Evolutionary conservation across 2,113 vertebrate genomes (phyloP), one percentile per base, ranked within the genome.

Genomic region (Prionailurus bengalensis): DNA sequence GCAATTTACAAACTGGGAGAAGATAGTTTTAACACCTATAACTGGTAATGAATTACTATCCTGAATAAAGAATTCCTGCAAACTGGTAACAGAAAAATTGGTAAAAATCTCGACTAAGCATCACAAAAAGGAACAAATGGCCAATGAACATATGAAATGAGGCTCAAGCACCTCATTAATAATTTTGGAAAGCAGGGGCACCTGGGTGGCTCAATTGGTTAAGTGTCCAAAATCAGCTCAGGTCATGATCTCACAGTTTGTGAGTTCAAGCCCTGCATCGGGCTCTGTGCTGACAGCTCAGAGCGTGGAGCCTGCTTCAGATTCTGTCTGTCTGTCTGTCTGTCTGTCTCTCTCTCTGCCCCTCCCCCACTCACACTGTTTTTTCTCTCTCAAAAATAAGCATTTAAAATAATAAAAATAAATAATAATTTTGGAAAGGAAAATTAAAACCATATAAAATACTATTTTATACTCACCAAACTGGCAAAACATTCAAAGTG

Each of bases 41-140:
- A 79, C 7, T 29, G 19, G 70, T 45, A 86, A 89, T 92, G 4
- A 33, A 86, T 90, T 68, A 81, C 21, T 29, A 90, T 86, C 48
- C 14, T 73, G 45, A 66, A 63, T 53, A 89, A 79, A 89, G 23
- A 92, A 92, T 74, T 80, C 53, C 68, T 89, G 63, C 15, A 86
- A 86, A 80, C 15, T 31, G 25, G 3, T 73, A 45, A 83, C 16
- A 95, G 53, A 74, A 94, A 94, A 87, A 61, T 0, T 88, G 9
- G 21, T 51, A 70, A 74, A 94, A 36, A 51, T 2, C 58, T 27
- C 79, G 4, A 63, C 16, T 61, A 87, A 92, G 45, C 4, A 91
- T 33, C n/a, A 92, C 84, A 92, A 90, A 88, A 91, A 87, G 11
- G 3, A 93, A 95, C 85, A 90, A 96, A 91, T 65, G 31, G 25